A percentile compares a stretch with the other conserved stretches of the same genome.
These are phyloP conservation scores for Umimayanthus kanabou DNA, from an alignment of 92 coral and sea anemone genomes.

Conservation along the genomic window DNA sequence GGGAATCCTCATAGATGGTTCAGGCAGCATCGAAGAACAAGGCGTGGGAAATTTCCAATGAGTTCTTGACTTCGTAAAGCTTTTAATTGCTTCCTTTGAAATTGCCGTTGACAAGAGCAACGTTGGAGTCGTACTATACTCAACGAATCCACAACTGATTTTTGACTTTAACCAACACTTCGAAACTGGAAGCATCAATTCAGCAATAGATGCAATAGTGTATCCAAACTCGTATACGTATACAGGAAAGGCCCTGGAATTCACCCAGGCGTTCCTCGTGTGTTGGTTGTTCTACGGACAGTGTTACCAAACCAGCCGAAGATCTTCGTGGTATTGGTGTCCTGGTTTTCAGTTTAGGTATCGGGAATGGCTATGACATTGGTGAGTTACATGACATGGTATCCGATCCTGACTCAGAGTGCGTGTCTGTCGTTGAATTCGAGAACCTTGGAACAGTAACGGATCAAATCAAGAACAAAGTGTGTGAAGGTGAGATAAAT, in stretches of 20 bases:
- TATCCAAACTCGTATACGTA: slow-evolving; percentile 53
- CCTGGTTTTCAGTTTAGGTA: neutral
- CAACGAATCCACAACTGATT: slow-evolving; percentile 27
- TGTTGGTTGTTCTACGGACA: slow-evolving; percentile 25
- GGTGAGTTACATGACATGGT: neutral
- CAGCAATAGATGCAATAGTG: slow-evolving; percentile 42
- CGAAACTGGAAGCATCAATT: slow-evolving; percentile 25
- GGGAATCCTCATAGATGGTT: slow-evolving; percentile 76
- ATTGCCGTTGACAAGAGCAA: slow-evolving; percentile 51
- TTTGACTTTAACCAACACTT: slow-evolving; percentile 54
- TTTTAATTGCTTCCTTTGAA: slow-evolving; percentile 47
- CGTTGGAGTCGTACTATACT: slow-evolving; percentile 60
- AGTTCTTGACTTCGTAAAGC: slow-evolving; percentile 56
- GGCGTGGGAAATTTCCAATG: slow-evolving; percentile 72
- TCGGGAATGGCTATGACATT: neutral
- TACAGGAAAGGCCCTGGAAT: slow-evolving; percentile 55
- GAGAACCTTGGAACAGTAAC: neutral
- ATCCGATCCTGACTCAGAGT: neutral
- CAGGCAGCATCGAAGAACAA: slow-evolving; percentile 70
- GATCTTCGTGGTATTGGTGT: neutral
- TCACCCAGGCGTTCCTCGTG: slow-evolving; percentile 26
- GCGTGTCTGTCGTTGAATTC: neutral
- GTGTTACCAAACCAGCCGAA: neutral
- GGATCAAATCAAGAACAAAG: neutral
- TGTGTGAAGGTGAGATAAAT: too few relatives aligned